A percentile compares a stretch with the other conserved stretches of the same genome.
Conservation (phyloP, 2,797 vertebrate species). For the Acanthopagrus latus region DNA sequence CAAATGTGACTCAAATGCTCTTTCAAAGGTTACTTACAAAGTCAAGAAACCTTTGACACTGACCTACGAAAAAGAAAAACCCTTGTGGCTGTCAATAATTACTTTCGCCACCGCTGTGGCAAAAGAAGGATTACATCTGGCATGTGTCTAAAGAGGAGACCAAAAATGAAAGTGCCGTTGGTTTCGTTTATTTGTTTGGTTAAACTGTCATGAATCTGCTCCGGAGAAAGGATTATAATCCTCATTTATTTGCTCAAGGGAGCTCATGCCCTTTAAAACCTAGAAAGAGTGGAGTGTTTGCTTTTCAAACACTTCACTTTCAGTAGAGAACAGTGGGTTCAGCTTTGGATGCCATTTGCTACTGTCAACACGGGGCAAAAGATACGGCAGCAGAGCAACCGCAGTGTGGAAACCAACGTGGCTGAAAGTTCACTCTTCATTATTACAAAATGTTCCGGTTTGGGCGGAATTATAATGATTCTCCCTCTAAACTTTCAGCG, state of each 20-base stretch:
- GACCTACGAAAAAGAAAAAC: conserved; percentile 3
- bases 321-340: conserved; percentile 14
- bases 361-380: conserved; percentile 28
- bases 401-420: background rate
- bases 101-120: conserved; percentile 2
- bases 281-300: conserved; percentile 45
- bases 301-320: conserved; percentile 57
- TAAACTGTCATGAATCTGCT: conserved; percentile 50
- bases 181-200: conserved; percentile 57
- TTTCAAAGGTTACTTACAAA: background rate
- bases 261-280: conserved; percentile 38
- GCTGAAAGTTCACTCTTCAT: background rate
- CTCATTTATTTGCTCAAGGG: conserved; percentile 48
- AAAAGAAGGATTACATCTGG: conserved; percentile 46
- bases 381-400: background rate
- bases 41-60: background rate
- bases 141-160: conserved; percentile 40
- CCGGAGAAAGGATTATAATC: conserved; percentile 45
- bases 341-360: conserved; percentile 8
- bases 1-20: background rate
- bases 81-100: conserved; percentile 10
- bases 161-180: conserved; percentile 10
- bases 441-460: background rate
- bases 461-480: background rate
- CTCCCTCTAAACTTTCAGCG: background rate